phyloP scores from a whole-genome alignment of 2,888 invertebrate species.

The Physocephala rufipes region DNA sequence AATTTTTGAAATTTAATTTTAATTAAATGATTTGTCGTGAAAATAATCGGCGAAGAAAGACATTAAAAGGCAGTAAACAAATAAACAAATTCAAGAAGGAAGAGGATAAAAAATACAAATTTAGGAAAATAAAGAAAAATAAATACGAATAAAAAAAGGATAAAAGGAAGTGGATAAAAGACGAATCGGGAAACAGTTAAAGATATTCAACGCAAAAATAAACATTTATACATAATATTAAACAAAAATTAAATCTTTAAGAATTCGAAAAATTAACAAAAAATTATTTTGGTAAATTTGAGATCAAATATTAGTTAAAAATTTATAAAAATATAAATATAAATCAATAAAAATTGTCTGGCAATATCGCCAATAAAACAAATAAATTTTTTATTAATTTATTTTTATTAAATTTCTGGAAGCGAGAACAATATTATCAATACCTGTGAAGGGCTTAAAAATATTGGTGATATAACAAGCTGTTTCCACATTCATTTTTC shows the following conservation, averaged over 20 bases:
- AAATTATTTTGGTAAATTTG: background rate
- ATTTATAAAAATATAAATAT: background rate
- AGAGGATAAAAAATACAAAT: background rate
- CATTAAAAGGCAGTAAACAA: too few relatives aligned
- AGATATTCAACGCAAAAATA: background rate
- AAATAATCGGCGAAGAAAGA: conserved; percentile 4
- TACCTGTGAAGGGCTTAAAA: too few relatives aligned
- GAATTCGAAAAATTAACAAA: background rate
- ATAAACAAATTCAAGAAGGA: background rate
- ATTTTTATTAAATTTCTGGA: too few relatives aligned
- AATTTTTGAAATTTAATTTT: conserved; percentile 12
- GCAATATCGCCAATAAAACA: too few relatives aligned
- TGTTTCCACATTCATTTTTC: too few relatives aligned
- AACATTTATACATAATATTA: background rate
- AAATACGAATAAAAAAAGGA: too few relatives aligned
- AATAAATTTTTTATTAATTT: too few relatives aligned
- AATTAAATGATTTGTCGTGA: conserved; percentile 6
- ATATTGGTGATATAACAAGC: too few relatives aligned
- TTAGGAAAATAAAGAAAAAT: background rate
- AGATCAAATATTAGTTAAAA: background rate
- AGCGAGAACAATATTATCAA: too few relatives aligned
- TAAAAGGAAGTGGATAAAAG: too few relatives aligned
- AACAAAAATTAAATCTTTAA: background rate
- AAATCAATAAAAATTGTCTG: too few relatives aligned
- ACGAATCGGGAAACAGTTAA: too few relatives aligned